Base-by-base conservation (phyloP, 2,888 invertebrate species). In the Rhogogaster chlorosoma region DNA sequence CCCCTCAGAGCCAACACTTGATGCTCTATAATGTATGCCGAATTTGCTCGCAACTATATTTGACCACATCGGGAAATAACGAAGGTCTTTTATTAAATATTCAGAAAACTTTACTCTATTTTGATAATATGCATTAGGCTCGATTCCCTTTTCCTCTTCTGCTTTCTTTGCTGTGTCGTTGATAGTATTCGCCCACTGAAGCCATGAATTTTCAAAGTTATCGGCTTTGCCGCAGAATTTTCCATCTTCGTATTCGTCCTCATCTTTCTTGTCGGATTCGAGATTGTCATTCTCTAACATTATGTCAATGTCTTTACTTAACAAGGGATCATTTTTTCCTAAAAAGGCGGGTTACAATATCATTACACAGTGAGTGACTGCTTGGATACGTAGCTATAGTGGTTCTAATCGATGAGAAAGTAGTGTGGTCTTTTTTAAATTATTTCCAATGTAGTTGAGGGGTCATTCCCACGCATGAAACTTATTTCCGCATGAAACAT, bases 31-130 rank as follows among this genome's bases (percentile, higher is more conserved):
- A 67, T 67, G 12, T 22, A 67, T 29, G 22, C 67, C 67, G 29
- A 67, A 67, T 67, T 67, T 67, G 22, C 12, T 29, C 12, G 67
- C 67, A 67, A 22, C 12, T 29, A 67, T 29, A 5, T 67, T 67
- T 29, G 67, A 67, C 67, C 67, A 67, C 67, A 67, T 29, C 67
- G 67, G 67, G 67, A 26, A 67, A 67, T 67, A 67, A 15, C 67
- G 29, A 29, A 67, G 67, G 67, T 67, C 67, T 67, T 67, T 67
- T 29, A 67, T n/a, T 7, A 67, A 67, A 15, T 67, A 26, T 22
- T 67, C 67, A 0, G 26, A 22, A n/a, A 67, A 67, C 29, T 67
- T 67, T 22, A 67, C 12, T 67, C 29, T 67, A 67, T 67, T 67
- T 29, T 67, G 67, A 67, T 67, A 67, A 67, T 67, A 67, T 29